Conservation (phyloP, 2,113 vertebrate genomes). For the Dinomys branickii region DNA sequence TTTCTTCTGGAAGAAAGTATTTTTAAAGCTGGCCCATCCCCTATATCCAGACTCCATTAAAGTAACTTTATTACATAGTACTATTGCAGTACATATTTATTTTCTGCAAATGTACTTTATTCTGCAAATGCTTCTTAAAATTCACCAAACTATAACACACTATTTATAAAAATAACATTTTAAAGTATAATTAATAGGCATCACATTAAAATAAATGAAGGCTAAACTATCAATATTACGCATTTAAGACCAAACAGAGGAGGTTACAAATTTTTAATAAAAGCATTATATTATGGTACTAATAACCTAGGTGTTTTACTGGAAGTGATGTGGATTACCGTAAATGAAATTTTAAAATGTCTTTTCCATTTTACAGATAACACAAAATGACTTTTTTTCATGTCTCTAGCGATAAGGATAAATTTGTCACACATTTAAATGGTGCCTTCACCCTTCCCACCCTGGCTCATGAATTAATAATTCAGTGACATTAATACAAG, state of each 20-base stretch:
- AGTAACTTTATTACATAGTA: not conserved
- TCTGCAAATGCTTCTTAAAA: constrained; percentile 43
- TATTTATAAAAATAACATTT: constrained; percentile 53
- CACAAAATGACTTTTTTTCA: constrained; percentile 97
- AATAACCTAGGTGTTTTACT: constrained; percentile 96
- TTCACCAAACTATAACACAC: not conserved
- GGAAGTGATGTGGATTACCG: constrained; percentile 95
- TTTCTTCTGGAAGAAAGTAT: not conserved
- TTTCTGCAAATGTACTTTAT: constrained; percentile 35
- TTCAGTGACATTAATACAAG: constrained; percentile 98
- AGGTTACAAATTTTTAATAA: constrained; percentile 92
- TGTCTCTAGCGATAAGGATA: constrained; percentile 93
- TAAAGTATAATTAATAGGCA: constrained; percentile 72
- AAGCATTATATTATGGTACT: constrained; percentile 88
- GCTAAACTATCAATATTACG: constrained; percentile 88
- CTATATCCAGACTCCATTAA: not conserved
- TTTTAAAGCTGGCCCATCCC: constrained; percentile 5
- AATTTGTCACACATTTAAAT: constrained; percentile 93
- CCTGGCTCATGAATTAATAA: constrained; percentile 93
- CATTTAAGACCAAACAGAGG: constrained; percentile 86
- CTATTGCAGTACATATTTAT: not conserved
- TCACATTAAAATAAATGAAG: constrained; percentile 79
- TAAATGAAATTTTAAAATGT: constrained; percentile 96
- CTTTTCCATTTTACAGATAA: constrained; percentile 96
- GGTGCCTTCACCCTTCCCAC: constrained; percentile 89